phyloP scores from a whole-genome alignment of 1,140 invertebrate genomes.

The Eriocheir sinensis region DNA sequence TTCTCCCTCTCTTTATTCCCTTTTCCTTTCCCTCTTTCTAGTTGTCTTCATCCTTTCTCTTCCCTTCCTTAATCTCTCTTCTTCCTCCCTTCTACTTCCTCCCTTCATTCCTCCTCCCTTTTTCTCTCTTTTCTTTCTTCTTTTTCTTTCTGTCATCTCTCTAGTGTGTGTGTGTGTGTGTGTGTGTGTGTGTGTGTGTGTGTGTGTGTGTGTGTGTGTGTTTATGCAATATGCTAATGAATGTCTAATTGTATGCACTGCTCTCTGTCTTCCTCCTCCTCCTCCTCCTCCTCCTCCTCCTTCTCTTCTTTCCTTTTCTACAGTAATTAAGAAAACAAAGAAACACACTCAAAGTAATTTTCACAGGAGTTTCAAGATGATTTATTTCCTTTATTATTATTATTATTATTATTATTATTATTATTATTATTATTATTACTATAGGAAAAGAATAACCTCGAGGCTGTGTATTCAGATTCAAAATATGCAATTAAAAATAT shows the following conservation, averaged over 20 bases:
- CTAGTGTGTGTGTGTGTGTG: not conserved
- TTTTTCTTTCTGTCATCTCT: not conserved
- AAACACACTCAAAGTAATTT: no score
- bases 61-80: not conserved
- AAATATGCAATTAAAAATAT: no score
- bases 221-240: not conserved
- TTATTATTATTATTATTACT: no score
- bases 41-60: not conserved
- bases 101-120: not conserved
- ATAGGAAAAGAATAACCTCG: no score
- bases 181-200: conserved; percentile 29
- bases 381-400: no score
- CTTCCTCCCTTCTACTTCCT: not conserved
- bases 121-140: conserved; percentile 24
- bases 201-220: conserved; percentile 36
- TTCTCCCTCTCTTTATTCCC: not conserved
- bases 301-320: not conserved
- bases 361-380: no score
- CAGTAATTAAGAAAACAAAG: not conserved
- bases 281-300: not conserved
- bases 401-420: no score
- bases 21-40: not conserved
- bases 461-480: no score
- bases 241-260: not conserved
- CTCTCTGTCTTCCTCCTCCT: not conserved